Base-by-base conservation (phyloP, 2,888 invertebrate genomes). In the Toxonevra muliebris region DNA sequence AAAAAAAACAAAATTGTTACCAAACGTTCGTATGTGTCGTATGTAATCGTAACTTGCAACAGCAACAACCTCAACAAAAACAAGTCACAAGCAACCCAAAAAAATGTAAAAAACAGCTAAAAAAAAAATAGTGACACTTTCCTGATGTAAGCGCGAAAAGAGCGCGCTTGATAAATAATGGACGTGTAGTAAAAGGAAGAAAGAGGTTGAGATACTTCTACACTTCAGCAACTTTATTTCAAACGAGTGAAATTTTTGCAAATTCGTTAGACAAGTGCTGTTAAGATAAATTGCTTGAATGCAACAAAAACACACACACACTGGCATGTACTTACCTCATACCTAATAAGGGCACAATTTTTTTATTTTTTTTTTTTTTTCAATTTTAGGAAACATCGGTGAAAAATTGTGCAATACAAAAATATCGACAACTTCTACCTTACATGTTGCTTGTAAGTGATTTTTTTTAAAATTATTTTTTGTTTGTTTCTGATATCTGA, bases 221-320 rank as follows among this genome's bases (percentile, higher is more conserved):
- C 30, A 30, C 30, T 30, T 30, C 30, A 30, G 30, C 30, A 30
- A 7, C 30, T 30, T 30, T 30, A 30, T 30, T 4, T 30, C 30
- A 30, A n/a, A 30, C 30, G 30, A 65, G 64, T 50, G 58, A 65
- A 65, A 58, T 58, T 65, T 57, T 40, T 19, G 66, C 55, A 61
- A 66, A 61, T 66, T 66, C 55, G 45, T 61, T 54, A n/a, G 66
- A 55, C 66, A 66, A 66, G 61, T 66, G 66, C 55, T 61, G 61
- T 66, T 66, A 60, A 61, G 61, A 66, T 66, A 48, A 48, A 48
- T 48, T 48, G 50, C 30, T 30, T 2, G 30, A 2, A 30, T 30
- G 30, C 30, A 30, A 7, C n/a, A n/a, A n/a, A n/a, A n/a, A n/a
- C n/a, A n/a, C n/a, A n/a, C 7, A 30, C 30, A 30, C 7, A 30